Percentiles rank a stretch among this genome's conserved stretches.
Conservation (phyloP, 1,140 invertebrate genomes). For the Leptoteleia sp. region DNA sequence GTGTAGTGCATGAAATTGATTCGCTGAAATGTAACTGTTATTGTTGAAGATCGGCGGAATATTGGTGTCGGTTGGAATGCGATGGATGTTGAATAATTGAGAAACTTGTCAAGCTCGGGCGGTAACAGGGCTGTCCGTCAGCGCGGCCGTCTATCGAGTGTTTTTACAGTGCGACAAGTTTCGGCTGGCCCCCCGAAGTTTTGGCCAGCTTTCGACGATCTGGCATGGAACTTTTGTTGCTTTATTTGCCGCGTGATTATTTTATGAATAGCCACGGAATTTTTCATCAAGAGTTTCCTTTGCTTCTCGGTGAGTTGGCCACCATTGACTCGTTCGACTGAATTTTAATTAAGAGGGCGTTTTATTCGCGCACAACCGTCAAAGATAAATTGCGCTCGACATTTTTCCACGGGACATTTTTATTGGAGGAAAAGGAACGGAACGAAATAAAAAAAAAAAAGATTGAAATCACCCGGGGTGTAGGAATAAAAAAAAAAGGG, state of each 20-base stretch:
- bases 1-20: not conserved
- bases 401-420: not conserved
- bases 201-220: constrained; percentile 24
- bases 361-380: constrained; percentile 11
- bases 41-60: constrained; percentile 26
- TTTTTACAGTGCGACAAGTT: constrained; percentile 40
- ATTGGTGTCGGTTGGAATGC: constrained; percentile 30
- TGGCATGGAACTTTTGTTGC: constrained; percentile 20
- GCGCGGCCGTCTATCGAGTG: constrained; percentile 18
- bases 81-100: constrained; percentile 53
- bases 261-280: constrained; percentile 32
- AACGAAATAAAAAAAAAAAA: no score
- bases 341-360: constrained; percentile 23
- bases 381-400: constrained; percentile 14
- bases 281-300: constrained; percentile 46
- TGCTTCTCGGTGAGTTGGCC: constrained; percentile 38
- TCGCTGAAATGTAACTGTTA: constrained; percentile 15
- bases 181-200: constrained; percentile 14
- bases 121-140: constrained; percentile 34
- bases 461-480: no score
- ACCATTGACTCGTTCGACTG: constrained; percentile 13
- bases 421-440: no score
- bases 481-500: no score
- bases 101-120: constrained; percentile 21
- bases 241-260: constrained; percentile 14